Base-by-base conservation (phyloP, 2,888 invertebrate genomes). In the Leucophenga maculata region DNA sequence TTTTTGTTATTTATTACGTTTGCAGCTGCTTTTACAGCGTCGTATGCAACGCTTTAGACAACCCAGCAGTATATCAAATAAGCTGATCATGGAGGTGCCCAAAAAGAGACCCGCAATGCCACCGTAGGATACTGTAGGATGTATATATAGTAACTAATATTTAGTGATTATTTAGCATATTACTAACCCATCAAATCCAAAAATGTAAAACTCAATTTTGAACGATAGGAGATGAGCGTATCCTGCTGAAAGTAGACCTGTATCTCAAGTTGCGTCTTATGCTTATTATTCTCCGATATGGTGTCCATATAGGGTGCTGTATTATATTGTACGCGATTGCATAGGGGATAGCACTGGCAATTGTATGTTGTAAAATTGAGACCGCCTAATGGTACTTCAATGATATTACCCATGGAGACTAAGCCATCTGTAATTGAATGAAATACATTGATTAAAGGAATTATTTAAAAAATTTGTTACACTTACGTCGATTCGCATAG, bases 41-140 rank as follows among this genome's bases (percentile, higher is more conserved):
- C 72, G 72, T 20, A 69, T 57, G 31, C 75, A 76, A 54, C 72
- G 75, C 46, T 66, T 18, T 50, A 83, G 72, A 44, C 70, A 73
- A 70, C 79, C 73, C 65, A 80, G 70, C 8, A 82, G 39, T 11
- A 69, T 52, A 67, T 83, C 78, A 4, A 84, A 69, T 13, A 74
- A 70, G 26, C 85, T 77, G 48, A 82, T 69, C 11, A 85, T 72
- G 1, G 84, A 85, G n/a, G 80, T 22, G 18, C 85, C 82, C 55
- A 84, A 67, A 46, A 82, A 77, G 16, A 86, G 66, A 6, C 83
- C 85, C 46, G 81, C 79, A 62, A 85, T 82, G 68, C 85, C 83
- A 31, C 83, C 83, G 65, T 72, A 78, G 4, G 84, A 79, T 66
- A 85, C 83, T 85, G 69, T 26, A 68, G 55, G 4, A 6, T 18